Base-by-base conservation (phyloP, 2,888 invertebrate genomes). In the Philereme vetulata region DNA sequence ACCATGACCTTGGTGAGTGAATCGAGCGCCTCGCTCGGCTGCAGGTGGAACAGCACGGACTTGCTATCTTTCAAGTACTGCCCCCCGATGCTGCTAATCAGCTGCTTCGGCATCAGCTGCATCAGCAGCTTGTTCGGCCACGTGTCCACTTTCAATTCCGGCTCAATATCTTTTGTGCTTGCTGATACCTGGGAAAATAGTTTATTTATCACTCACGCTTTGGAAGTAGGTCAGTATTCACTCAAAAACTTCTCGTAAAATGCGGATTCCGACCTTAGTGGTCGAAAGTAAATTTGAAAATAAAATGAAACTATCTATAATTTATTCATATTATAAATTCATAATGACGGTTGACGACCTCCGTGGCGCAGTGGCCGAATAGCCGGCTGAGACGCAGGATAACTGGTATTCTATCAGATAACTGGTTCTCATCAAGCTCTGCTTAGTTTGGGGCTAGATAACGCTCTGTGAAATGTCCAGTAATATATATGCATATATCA, bases 71-170 rank as follows among this genome's bases (percentile, higher is more conserved):
- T 97, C 33, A 98, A 93, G 85, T 96, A 97, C 68, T 95, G 95
- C 0, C 97, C 97, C 0, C 97, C 97, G 71, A 98, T 97, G 84
- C 95, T 97, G 67, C 97, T 97, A 72, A 98, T 96, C 65, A 98
- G 90, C 76, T 96, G 96, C 77, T 98, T 98, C 0, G 98, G 98
- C 96, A 98, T 97, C 67, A 98, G 85, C 85, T 98, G 98, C 97
- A 98, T 98, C 51, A 98, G 94, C 42, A 99, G 86, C 78, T 97
- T 98, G 70, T 94, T 94, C 0, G 98, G 98, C 98, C 98, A 99
- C 36, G 96, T 96, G 77, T 97, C 97, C 1, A 98, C 97, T 88
- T 97, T 97, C 93, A 98, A 93, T 86, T 98, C 98, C 0, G 97
- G 96, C 80, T 98, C 98, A 3, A 97, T 97, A 75, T 97, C 97